Percentiles rank a stretch among this genome's conserved stretches.
phyloP scores from a whole-genome alignment of 2,888 invertebrate species.

The Ormyrus nitidulus region DNA sequence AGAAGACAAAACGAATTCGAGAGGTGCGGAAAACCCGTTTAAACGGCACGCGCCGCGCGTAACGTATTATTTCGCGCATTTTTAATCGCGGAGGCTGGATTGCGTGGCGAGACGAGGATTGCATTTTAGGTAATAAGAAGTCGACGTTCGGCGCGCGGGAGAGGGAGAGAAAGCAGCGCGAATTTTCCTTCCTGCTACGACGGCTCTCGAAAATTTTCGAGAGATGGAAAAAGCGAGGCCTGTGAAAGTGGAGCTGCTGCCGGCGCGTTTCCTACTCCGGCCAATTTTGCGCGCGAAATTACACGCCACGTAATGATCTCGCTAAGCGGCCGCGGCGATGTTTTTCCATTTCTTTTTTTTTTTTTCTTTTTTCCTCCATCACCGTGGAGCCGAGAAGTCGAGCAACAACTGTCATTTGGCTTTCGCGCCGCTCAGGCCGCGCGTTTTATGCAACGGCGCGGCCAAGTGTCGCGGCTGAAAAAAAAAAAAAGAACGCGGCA shows the following conservation, averaged over 20 bases:
- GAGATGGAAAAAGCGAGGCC: too few species aligned
- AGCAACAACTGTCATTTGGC: too few species aligned
- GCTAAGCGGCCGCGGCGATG: neutral
- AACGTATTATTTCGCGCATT: too few species aligned
- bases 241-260: neutral
- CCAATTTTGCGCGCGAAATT: slow-evolving; percentile 25
- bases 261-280: slow-evolving; percentile 23
- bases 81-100: too few species aligned
- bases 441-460: neutral
- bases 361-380: neutral
- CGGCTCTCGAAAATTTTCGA: neutral
- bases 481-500: neutral
- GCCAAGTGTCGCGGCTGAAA: neutral
- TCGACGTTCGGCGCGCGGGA: too few species aligned
- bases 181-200: slow-evolving; percentile 36
- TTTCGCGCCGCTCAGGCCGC: too few species aligned
- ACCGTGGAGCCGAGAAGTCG: too few species aligned
- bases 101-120: too few species aligned
- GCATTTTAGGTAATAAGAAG: too few species aligned
- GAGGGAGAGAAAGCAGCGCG: neutral
- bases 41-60: too few species aligned
- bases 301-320: neutral
- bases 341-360: slow-evolving; percentile 3
- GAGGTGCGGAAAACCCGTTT: too few species aligned
- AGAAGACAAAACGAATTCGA: neutral